These are phyloP conservation scores for Muscicapa adusta DNA, from an alignment of 2,113 vertebrate species.

Conservation along the genomic window DNA sequence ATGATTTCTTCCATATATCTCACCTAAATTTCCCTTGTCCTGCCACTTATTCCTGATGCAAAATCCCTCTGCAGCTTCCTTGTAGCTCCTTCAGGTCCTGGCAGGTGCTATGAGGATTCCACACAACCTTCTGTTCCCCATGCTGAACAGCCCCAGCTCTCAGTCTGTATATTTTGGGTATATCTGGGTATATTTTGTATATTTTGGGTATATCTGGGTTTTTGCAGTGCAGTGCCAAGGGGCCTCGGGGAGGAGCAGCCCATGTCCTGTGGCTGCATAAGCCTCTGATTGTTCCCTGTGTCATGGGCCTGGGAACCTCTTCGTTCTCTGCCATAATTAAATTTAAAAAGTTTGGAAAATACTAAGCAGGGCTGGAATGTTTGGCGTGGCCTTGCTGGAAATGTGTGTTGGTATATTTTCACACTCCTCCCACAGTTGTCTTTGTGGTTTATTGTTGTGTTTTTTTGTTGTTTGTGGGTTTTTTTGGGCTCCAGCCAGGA, in stretches of 20 bases:
- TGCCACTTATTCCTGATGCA: neutral
- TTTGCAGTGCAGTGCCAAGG: neutral
- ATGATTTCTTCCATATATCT: neutral
- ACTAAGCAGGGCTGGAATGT: neutral
- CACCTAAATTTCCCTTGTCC: neutral
- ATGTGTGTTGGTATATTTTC: neutral
- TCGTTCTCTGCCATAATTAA: neutral
- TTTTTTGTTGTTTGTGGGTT: conserved; percentile 16
- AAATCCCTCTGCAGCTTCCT: neutral
- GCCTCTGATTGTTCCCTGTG: neutral
- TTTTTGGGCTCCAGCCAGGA: neutral
- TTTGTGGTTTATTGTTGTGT: conserved; percentile 26
- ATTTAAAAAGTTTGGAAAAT: neutral
- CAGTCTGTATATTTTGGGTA: neutral
- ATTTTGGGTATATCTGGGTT: neutral
- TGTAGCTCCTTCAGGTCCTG: neutral
- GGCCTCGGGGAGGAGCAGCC: neutral
- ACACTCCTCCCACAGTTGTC: neutral
- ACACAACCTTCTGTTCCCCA: neutral
- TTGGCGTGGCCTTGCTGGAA: neutral
- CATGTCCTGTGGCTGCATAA: neutral
- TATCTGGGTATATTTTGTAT: neutral
- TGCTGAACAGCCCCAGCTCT: neutral
- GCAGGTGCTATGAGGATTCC: neutral
- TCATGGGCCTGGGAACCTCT: neutral